Percentiles rank a stretch among this genome's conserved stretches.
phyloP scores from a whole-genome alignment of 2,797 vertebrate species.

The Melanotaenia boesemani region DNA sequence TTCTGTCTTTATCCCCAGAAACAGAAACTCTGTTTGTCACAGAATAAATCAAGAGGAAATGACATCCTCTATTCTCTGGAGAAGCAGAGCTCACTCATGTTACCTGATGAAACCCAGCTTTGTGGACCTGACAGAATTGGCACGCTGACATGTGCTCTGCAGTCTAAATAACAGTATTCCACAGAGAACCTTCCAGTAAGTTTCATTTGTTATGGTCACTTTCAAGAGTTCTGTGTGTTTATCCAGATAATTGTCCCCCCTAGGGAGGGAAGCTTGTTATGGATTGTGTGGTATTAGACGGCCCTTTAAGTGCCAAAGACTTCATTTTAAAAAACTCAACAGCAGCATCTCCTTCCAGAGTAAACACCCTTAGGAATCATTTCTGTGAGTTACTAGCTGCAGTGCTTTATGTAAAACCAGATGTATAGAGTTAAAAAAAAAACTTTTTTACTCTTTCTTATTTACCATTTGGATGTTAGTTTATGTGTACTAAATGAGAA shows the following conservation, averaged over 20 bases:
- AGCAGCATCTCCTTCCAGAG: background rate
- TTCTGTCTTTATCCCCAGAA: constrained; percentile 9
- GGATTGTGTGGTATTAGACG: background rate
- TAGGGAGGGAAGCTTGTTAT: constrained; percentile 8
- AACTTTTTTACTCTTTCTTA: background rate
- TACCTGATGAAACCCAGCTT: constrained; percentile 14
- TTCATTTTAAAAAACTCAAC: constrained; percentile 18
- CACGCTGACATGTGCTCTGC: background rate
- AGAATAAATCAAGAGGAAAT: constrained; percentile 7
- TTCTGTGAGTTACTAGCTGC: constrained; percentile 1
- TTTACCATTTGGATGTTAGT: background rate
- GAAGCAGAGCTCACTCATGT: background rate
- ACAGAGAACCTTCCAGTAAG: background rate
- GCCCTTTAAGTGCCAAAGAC: constrained; percentile 1
- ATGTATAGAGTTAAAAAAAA: background rate
- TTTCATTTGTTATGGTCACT: constrained; percentile 11
- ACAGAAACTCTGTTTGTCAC: background rate
- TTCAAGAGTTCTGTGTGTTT: constrained; percentile 18
- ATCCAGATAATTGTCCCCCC: constrained; percentile 6
- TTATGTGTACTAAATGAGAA: background rate
- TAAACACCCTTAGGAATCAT: constrained; percentile 14
- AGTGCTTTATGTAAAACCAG: background rate
- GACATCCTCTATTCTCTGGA: constrained; percentile 6
- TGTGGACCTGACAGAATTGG: constrained; percentile 4
- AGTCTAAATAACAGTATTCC: background rate